Conservation (phyloP, 2,113 vertebrate species). For the Charina bottae region DNA sequence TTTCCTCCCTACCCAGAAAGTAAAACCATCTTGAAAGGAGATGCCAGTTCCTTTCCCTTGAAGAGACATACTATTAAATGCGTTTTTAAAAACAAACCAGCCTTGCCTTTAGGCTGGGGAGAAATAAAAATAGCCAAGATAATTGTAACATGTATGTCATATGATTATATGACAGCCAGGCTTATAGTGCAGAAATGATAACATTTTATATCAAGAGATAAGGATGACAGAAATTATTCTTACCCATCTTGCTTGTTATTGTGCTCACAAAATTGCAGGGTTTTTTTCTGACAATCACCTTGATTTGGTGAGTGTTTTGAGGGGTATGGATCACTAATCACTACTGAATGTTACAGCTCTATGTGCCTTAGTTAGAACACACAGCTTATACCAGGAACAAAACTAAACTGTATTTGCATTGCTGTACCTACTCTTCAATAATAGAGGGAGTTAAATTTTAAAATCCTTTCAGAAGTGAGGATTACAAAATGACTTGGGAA, state of each 20-base stretch:
- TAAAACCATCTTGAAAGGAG: neutral
- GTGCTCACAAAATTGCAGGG: neutral
- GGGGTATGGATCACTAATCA: neutral
- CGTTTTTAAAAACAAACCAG: constrained; percentile 33
- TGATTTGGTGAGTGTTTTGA: constrained; percentile 1
- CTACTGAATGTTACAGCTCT: neutral
- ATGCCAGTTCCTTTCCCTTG: neutral
- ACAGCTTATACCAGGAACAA: constrained; percentile 22
- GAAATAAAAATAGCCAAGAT: neutral
- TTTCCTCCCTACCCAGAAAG: neutral
- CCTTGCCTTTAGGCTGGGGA: neutral
- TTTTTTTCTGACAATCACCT: neutral
- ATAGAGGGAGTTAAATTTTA: too few species aligned
- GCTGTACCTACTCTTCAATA: constrained; percentile 32
- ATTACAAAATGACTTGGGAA: neutral
- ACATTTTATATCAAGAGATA: neutral
- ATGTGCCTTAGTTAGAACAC: constrained; percentile 34
- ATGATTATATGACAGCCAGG: neutral
- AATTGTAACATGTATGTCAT: neutral
- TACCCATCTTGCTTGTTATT: neutral
- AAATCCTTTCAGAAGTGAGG: neutral
- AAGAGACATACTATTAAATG: neutral
- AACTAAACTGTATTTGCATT: constrained; percentile 10
- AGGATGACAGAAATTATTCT: neutral
- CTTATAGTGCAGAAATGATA: neutral